Base-by-base conservation (phyloP, 2,113 vertebrate species). In the Triplophysa siluroides region DNA sequence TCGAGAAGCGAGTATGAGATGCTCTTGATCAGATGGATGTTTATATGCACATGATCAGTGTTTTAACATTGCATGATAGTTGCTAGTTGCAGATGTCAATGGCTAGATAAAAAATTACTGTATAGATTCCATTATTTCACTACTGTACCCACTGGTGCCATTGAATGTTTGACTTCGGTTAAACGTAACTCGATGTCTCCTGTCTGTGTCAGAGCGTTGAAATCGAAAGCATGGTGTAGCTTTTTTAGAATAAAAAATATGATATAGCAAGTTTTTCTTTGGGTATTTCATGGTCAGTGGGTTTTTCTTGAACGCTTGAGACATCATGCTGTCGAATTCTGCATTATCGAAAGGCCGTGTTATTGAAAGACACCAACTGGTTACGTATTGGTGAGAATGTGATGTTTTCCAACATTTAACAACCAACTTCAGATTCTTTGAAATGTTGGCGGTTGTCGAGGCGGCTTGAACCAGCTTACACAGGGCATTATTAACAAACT, bases 41-140 rank as follows among this genome's bases (percentile, higher is more conserved):
- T 63, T 68, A 60, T 56, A 21, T 68, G 52, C 52, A 62, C 52
- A 24, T 54, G 11, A 69, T 29, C 54, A 29, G 21, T 79, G 78
- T 58, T 79, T 83, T 76, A 60, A 83, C 82, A 73, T 84, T 86
- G 85, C 85, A 88, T 81, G 85, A 66, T 65, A 74, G 61, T 41
- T 74, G 50, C 14, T 18, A 54, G 13, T 18, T 52, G 50, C 50
- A 52, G 2, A 16, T 52, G 50, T 52, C 14, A 16, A 6, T 54
- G 16, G 54, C 26, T 70, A 52, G 67, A 54, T 50, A 19, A 19
- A 18, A 16, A 16, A 29, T 8, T 4, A 23, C 33, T 73, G 23
- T 78, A 13, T 24, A 70, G 19, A 26, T 56, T 21, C 11, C 26
- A 62, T 54, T 43, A n/a, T 79, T 79, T 52, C 74, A 18, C 60